Evolutionary conservation across 1,140 invertebrate species (phyloP).

Genomic region (Cyphomyrmex costatus): DNA sequence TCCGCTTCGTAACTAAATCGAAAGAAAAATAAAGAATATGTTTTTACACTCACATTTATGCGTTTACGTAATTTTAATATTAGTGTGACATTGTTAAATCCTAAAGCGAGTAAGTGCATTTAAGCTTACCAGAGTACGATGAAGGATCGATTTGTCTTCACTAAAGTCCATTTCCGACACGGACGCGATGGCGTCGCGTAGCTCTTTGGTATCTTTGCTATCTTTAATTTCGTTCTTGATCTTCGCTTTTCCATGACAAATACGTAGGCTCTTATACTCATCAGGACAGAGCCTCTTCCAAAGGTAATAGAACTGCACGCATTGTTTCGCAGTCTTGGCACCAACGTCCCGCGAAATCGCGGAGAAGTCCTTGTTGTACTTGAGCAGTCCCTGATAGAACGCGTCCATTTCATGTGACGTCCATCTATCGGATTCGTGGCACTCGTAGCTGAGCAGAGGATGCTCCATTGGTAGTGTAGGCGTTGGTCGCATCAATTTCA

Average conservation of each 20-base stretch:
- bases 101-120: not conserved
- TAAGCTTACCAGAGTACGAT: slow-evolving; percentile 83
- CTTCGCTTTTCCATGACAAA: slow-evolving; percentile 83
- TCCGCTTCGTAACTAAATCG: slow-evolving; percentile 83
- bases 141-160: slow-evolving; percentile 85
- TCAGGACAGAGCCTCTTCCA: slow-evolving; percentile 99
- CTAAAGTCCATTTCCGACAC: slow-evolving; percentile 85
- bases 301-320: slow-evolving; percentile 99
- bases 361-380: slow-evolving; percentile 97
- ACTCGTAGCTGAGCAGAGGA: slow-evolving; percentile 91
- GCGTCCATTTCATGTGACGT: slow-evolving; percentile 94
- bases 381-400: slow-evolving; percentile 95
- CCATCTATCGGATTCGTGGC: slow-evolving; percentile 93
- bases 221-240: slow-evolving; percentile 82
- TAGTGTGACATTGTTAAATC: not conserved
- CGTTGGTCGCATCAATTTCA: slow-evolving; percentile 92
- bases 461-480: slow-evolving; percentile 92
- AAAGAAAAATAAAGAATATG: not conserved
- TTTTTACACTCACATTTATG: slow-evolving; percentile 19
- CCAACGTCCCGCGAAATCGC: slow-evolving; percentile 95
- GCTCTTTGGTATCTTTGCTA: slow-evolving; percentile 83
- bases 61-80: not conserved
- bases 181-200: slow-evolving; percentile 84
- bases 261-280: slow-evolving; percentile 91
- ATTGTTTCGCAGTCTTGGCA: slow-evolving; percentile 96